phyloP scores from a whole-genome alignment of 2,113 vertebrate genomes.

The Ammospiza nelsoni region DNA sequence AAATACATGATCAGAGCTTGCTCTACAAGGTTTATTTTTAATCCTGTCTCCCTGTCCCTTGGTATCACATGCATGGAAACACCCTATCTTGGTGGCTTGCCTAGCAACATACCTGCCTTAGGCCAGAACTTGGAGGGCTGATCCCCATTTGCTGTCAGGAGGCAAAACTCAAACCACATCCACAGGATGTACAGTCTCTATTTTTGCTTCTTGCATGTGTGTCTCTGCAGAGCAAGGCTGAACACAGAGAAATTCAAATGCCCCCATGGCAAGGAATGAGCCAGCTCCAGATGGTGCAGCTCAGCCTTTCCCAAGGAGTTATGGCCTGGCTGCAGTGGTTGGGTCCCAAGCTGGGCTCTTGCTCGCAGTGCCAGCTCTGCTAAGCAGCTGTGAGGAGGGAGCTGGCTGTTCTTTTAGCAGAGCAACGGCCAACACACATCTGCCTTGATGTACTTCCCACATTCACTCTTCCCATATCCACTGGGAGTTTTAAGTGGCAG shows the following conservation, averaged over 20 bases:
- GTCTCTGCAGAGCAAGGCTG: neutral
- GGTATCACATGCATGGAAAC: neutral
- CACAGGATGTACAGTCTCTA: neutral
- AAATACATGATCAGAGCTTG: neutral
- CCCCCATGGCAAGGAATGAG: neutral
- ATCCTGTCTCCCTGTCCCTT: fast-evolving
- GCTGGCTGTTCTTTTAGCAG: neutral
- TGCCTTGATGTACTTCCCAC: neutral
- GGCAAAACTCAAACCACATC: neutral
- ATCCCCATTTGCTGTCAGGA: neutral
- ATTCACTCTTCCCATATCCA: neutral
- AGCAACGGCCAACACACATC: fast-evolving
- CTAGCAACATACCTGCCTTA: neutral
- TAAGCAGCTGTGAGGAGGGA: neutral
- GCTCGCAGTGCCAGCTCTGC: neutral
- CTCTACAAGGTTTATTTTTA: neutral
- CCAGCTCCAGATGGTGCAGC: neutral
- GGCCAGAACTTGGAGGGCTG: neutral
- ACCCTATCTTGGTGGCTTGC: neutral
- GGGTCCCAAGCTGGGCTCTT: neutral
- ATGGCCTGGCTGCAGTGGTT: neutral
- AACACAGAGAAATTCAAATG: neutral
- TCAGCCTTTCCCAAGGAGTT: neutral
- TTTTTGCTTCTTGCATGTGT: neutral
- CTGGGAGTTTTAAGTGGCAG: neutral